Evolutionary conservation across 2,797 vertebrate genomes (phyloP), one percentile per base, ranked within the genome.

Genomic region (Botia almorhae): DNA sequence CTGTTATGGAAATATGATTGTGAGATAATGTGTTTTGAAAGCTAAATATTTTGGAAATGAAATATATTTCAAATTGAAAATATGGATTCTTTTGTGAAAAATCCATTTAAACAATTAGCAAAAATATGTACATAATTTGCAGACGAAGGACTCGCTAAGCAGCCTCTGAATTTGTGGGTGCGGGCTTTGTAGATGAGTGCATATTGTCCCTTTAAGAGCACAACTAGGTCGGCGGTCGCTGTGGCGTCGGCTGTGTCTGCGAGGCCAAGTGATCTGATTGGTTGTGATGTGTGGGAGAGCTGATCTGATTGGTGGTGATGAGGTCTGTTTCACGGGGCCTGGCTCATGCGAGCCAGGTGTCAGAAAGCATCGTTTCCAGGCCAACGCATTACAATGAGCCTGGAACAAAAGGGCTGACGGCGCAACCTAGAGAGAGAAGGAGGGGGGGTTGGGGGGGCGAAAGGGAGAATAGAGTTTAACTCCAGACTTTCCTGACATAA

Each of bases 361-460:
- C 85, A 87, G 81, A 87, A 85, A 83, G 83, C 81, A 87, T 87
- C 85, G 80, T 81, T 87, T 87, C 83, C 83, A 85, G 77, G 60
- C 74, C 85, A 80, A 80, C 81, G 82, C 72, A 85, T 81, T 82
- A 85, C 85, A 85, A 87, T 81, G 81, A 72, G 82, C 69, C 81
- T 79, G 74, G 78, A 82, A 86, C 81, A 77, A 83, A 75, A 78
- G 76, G 70, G 70, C 70, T 78, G 76, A 69, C 17, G 71, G 81
- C 71, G 43, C 75, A 74, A 83, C 77, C 63, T 74, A 51, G 64
- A 78, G 81, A 69, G 29, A 19, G 7, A 39, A 46, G 10, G 39
- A 14, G 39, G 6, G 58, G 2, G 12, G 23, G 11, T 0, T 1
- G 5, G 13, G 16, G 21, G 5, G 19, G 5, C 4, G 4, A 36